Evolutionary conservation across 1,140 invertebrate species (phyloP), one percentile per base, ranked within the genome.

Genomic region (Paraescarpia echinospica): DNA sequence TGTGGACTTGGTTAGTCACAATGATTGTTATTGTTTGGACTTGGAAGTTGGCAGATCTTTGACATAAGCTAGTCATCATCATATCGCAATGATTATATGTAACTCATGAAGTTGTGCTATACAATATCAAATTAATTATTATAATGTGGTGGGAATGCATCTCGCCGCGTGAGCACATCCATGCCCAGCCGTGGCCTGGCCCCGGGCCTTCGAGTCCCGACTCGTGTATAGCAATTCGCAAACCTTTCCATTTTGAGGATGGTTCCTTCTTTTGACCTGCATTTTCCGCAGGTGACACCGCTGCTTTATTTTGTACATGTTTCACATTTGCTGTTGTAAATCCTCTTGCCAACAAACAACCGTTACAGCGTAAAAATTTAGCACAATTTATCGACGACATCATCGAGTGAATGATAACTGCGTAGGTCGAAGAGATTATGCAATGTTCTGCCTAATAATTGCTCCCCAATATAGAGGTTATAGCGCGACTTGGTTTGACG

Each of bases 371-470:
- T 77, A 77, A 77, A 6, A 77, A 31, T 77, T 77, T 77, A 18
- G 59, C 59, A 77, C 59, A 77, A 77, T 77, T 77, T 77, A 77
- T 77, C 59, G 59, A 77, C 59, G 59, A 77, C 59, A 77, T 77
- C 59, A 4, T 31, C 59, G 2, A 14, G 59, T 77, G 2, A 2
- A 77, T 4, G 22, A 77, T 31, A 5, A 77, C 59, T 77, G 22
- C 59, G 59, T 77, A 77, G 59, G 59, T 77, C 59, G 59, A 77
- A 77, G 59, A 77, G 59, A 77, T 77, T 77, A 77, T 4, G 59
- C 27, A 77, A 77, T 77, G 14, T 77, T 77, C 59, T 77, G 59
- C 59, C 59, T 31, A 77, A 77, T 77, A 18, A 77, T 18, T 4
- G 59, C 59, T 77, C 59, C 59, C 59, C 1, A 22, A 0, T 0